Evolutionary conservation across 2,113 vertebrate genomes (phyloP).

Genomic region (Gracilinanus agilis): DNA sequence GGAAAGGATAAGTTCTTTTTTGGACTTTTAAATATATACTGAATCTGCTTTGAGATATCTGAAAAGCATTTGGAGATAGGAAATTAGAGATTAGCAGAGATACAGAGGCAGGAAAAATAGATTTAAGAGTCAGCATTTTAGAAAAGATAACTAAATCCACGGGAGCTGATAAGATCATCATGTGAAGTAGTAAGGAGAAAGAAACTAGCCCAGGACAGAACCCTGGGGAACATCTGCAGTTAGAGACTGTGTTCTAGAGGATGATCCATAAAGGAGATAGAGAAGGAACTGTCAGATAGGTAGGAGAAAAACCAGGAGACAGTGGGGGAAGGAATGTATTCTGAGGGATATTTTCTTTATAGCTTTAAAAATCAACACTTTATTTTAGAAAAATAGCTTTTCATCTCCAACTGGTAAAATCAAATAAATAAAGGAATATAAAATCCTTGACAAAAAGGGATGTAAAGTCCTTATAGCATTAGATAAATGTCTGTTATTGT

Average conservation of each 20-base stretch:
- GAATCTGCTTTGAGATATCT: background rate
- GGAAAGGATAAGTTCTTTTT: background rate
- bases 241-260: background rate
- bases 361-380: background rate
- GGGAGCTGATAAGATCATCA: background rate
- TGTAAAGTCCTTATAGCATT: background rate
- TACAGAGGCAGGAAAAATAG: background rate
- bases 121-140: background rate
- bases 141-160: background rate
- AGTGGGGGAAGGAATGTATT: background rate
- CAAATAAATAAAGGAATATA: background rate
- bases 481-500: background rate
- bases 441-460: background rate
- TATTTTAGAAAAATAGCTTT: background rate
- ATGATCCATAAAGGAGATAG: background rate
- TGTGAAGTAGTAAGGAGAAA: background rate
- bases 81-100: background rate
- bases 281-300: background rate
- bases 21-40: background rate
- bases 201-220: background rate
- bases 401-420: background rate
- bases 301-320: background rate
- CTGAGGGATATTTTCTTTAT: background rate
- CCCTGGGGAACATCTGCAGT: background rate
- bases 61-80: too few species aligned